These are phyloP conservation scores for Coremacera marginata DNA, from an alignment of 2,888 invertebrate genomes.

Conservation along the genomic window DNA sequence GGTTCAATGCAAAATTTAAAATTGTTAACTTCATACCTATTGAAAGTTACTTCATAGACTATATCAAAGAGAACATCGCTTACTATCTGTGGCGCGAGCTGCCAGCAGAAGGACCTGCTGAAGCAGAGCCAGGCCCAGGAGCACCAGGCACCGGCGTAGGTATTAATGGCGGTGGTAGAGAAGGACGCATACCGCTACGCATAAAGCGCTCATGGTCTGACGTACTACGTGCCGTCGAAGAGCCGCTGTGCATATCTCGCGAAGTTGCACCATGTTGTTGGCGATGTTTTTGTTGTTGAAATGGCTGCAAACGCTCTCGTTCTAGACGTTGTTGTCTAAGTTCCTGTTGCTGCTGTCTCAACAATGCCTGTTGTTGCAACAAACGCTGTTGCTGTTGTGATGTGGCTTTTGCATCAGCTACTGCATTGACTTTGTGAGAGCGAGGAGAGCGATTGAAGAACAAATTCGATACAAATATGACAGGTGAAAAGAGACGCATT, in stretches of 20 bases:
- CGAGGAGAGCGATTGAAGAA: slow-evolving; percentile 73
- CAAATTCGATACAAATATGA: slow-evolving; percentile 84
- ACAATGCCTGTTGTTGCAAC: slow-evolving; percentile 52
- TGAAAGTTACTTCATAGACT: too few relatives aligned
- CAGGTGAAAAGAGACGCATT: slow-evolving; percentile 84
- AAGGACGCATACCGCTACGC: slow-evolving; percentile 43
- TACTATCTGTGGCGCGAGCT: slow-evolving; percentile 41
- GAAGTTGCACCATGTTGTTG: slow-evolving; percentile 59
- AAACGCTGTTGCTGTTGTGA: slow-evolving; percentile 38
- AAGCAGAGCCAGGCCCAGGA: slow-evolving; percentile 23
- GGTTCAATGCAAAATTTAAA: too few relatives aligned
- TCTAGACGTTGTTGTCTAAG: slow-evolving; percentile 51
- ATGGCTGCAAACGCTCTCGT: slow-evolving; percentile 38
- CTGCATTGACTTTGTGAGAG: background rate
- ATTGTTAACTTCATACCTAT: too few relatives aligned
- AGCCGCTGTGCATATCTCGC: slow-evolving; percentile 50
- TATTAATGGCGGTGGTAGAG: slow-evolving; percentile 49
- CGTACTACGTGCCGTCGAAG: slow-evolving; percentile 11
- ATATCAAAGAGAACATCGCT: background rate
- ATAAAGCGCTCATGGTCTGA: background rate
- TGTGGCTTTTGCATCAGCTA: slow-evolving; percentile 43
- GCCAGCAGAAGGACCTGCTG: background rate
- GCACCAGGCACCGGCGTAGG: slow-evolving; percentile 56
- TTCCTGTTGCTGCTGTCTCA: slow-evolving; percentile 52
- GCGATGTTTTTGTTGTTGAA: slow-evolving; percentile 47